Conservation (phyloP, 2,113 vertebrate species). For the Labeo catla region DNA sequence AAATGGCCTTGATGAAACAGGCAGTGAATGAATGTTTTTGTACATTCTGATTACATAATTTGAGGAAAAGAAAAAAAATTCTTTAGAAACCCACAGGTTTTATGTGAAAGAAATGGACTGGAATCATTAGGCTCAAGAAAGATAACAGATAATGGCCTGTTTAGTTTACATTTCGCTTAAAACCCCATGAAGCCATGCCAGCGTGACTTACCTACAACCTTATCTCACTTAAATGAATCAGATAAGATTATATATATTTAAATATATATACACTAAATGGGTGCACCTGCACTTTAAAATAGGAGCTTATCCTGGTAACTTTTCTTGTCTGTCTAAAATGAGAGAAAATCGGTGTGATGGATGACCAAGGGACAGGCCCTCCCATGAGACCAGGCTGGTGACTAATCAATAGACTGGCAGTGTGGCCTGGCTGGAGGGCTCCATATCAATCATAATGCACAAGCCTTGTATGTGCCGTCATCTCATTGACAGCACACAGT, state of each 20-base stretch:
- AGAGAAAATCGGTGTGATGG: constrained; percentile 41
- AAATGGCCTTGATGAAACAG: background rate
- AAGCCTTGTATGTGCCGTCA: constrained; percentile 25
- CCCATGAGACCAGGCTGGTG: constrained; percentile 25
- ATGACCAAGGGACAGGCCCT: constrained; percentile 10
- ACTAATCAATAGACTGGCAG: constrained; percentile 46
- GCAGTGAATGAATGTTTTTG: background rate
- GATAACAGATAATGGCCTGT: background rate
- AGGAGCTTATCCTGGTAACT: background rate
- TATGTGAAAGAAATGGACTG: background rate
- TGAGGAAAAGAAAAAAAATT: background rate
- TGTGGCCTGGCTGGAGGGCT: constrained; percentile 31
- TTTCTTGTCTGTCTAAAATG: constrained; percentile 15
- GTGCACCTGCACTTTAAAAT: background rate
- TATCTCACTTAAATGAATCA: background rate
- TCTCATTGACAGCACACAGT: constrained; percentile 52
- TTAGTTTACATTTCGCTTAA: background rate
- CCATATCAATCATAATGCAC: constrained; percentile 60
- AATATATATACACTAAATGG: background rate
- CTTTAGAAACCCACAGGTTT: background rate
- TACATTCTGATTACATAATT: background rate
- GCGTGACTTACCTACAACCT: background rate
- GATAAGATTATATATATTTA: background rate
- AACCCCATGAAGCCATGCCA: background rate
- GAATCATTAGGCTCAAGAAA: background rate